Conservation (phyloP, 2,888 invertebrate genomes). For the Drosophila putrida region DNA sequence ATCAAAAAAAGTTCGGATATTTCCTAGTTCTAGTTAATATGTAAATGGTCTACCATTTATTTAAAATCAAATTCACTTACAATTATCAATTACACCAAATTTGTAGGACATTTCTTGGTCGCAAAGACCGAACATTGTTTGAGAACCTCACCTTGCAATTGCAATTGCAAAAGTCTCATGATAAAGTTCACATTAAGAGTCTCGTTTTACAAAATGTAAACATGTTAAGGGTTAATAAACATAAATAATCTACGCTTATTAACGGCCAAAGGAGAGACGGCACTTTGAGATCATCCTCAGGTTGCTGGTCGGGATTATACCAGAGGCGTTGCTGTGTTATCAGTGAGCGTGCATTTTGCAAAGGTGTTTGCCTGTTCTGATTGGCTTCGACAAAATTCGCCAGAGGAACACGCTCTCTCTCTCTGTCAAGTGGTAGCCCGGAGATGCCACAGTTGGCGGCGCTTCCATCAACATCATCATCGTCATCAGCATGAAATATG, state of each 20-base stretch:
- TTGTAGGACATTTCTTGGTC: constrained; percentile 22
- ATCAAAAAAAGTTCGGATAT: no score
- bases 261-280: constrained; percentile 61
- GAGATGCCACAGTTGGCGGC: constrained; percentile 29
- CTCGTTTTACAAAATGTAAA: constrained; percentile 85
- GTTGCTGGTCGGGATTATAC: constrained; percentile 12
- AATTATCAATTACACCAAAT: no score
- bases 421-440: constrained; percentile 37
- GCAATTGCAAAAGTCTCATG: constrained; percentile 72
- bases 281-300: constrained; percentile 45
- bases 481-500: constrained; percentile 70
- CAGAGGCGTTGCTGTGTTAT: constrained; percentile 61
- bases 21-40: no score
- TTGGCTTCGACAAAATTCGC: constrained; percentile 42
- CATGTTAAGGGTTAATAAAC: constrained; percentile 85
- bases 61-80: no score
- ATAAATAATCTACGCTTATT: constrained; percentile 84
- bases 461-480: constrained; percentile 43
- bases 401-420: constrained; percentile 37
- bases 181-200: constrained; percentile 85
- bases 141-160: constrained; percentile 38
- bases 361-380: constrained; percentile 82
- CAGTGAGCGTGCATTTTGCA: constrained; percentile 83
- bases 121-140: neutral
- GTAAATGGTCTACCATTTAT: no score